Conservation (phyloP, 1,140 invertebrate genomes). For the Nephila pilipes region DNA sequence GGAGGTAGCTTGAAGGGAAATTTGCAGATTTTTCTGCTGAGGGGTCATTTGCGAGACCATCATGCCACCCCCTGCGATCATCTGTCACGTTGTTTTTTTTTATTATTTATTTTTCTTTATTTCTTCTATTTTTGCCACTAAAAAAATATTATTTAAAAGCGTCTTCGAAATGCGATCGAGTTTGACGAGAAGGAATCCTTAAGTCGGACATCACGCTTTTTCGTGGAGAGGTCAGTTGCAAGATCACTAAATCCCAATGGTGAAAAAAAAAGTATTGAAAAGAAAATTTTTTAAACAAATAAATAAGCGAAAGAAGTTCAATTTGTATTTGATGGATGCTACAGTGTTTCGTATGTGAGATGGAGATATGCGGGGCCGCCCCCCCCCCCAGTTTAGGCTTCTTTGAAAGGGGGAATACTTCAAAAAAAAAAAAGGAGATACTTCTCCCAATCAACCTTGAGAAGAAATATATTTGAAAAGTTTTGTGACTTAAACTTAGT, state of each 20-base stretch:
- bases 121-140: not conserved
- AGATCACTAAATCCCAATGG: not conserved
- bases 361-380: too few species aligned
- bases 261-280: not conserved
- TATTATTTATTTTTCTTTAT: too few species aligned
- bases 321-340: not conserved
- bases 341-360: not conserved
- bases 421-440: too few species aligned
- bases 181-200: not conserved
- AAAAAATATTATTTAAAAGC: slow-evolving; percentile 15
- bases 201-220: not conserved
- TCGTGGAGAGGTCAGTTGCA: not conserved
- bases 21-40: slow-evolving; percentile 6
- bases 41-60: slow-evolving; percentile 32
- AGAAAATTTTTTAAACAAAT: not conserved
- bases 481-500: too few species aligned
- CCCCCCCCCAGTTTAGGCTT: too few species aligned
- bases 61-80: not conserved
- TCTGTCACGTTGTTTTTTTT: too few species aligned
- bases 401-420: too few species aligned
- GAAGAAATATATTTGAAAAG: too few species aligned
- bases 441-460: too few species aligned
- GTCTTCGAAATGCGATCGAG: not conserved
- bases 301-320: not conserved
- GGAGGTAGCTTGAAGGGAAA: not conserved